Evolutionary conservation across 2,888 invertebrate species (phyloP), one percentile per base, ranked within the genome.

Genomic region (Mycalesis mineus): DNA sequence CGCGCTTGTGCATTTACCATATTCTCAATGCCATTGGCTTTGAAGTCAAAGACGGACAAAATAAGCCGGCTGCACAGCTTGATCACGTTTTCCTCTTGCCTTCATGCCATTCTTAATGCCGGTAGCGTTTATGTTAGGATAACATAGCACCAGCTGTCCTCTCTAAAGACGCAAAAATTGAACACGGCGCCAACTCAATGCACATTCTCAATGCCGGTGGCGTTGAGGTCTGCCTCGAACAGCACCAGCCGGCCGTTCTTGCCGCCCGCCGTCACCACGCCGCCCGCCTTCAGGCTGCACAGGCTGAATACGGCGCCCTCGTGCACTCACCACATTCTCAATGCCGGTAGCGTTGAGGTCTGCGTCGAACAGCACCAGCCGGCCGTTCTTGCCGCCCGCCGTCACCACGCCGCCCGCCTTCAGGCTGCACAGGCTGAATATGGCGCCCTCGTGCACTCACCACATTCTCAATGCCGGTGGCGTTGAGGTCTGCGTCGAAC

Each of bases 251-350:
- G 88, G 0, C 96, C 94, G 77, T 97, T 97, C 82, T 96, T 96
- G 1, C 97, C 97, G 0, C 97, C 97, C 2, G 96, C 97, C 1
- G 94, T 93, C 22, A 97, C 85, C n/a, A 97, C 83, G 58, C 91
- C 92, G n/a, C 97, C 97, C 72, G 96, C 95, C 83, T 96, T 95
- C 53, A 94, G 87, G 7, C 94, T 92, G 73, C 95, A 95, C 57
- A 98, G 89, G 0, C 95, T 93, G 88, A 98, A 98, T 62, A 98
- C 93, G 4, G 96, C 92, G 0, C 97, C 97, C 63, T 96, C 95
- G 82, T 98, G 98, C 1, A 95, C 94, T 61, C 93, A 93, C 11
- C 88, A 97, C 83, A n/a, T n/a, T n/a, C n/a, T n/a, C n/a, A n/a
- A n/a, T n/a, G n/a, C n/a, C n/a, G n/a, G n/a, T n/a, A n/a, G n/a